phyloP scores from a whole-genome alignment of 2,113 vertebrate genomes.

The Leptobrachium leishanense region DNA sequence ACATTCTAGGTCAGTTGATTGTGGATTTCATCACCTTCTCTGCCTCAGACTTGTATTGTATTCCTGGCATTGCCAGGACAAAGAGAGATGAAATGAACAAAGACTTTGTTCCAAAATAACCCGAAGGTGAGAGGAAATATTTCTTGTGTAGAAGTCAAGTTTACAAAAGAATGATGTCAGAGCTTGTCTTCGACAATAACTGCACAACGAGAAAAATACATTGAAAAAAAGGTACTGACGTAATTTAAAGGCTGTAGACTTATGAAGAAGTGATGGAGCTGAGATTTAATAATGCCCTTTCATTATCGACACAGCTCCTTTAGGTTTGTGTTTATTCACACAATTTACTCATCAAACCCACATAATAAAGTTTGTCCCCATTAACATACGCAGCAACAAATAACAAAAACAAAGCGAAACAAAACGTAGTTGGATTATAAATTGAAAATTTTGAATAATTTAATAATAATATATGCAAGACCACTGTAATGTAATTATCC shows the following conservation, averaged over 20 bases:
- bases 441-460: too few species aligned
- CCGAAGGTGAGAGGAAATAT: slow-evolving; percentile 4
- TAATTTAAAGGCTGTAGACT: not conserved
- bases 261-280: too few species aligned
- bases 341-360: too few species aligned
- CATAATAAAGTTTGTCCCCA: too few species aligned
- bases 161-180: not conserved
- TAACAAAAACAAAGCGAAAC: too few species aligned
- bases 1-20: slow-evolving; percentile 16
- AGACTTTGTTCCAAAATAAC: slow-evolving; percentile 22
- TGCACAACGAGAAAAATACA: not conserved
- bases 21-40: slow-evolving; percentile 21
- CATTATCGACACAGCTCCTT: too few species aligned
- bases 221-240: not conserved
- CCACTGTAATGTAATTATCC: too few species aligned
- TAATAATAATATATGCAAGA: too few species aligned
- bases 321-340: too few species aligned
- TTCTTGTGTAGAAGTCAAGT: not conserved
- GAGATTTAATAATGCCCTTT: too few species aligned
- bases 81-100: not conserved
- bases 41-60: slow-evolving; percentile 16
- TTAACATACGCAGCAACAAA: too few species aligned
- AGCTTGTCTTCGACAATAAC: not conserved
- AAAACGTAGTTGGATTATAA: too few species aligned
- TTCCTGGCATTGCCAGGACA: not conserved